Conservation (phyloP, 2,113 vertebrate species). For the Ochotona princeps region DNA sequence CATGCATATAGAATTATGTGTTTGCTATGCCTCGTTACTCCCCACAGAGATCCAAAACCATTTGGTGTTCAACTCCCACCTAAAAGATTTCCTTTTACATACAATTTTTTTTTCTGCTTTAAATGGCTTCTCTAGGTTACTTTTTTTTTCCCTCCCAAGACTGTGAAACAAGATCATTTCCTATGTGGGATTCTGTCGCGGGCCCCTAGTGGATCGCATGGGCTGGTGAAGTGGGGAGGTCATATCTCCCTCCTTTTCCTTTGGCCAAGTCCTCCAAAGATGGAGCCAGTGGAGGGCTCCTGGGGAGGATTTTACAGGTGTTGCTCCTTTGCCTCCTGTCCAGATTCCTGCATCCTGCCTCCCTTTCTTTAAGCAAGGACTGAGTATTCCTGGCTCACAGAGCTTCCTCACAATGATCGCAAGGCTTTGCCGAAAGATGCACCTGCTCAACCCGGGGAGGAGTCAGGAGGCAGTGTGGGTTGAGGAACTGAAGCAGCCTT, state of each 20-base stretch:
- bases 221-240: neutral
- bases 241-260: too few relatives aligned
- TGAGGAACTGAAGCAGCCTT: neutral
- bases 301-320: neutral
- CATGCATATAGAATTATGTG: conserved; percentile 91
- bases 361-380: too few relatives aligned
- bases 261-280: neutral
- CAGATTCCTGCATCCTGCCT: neutral
- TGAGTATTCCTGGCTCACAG: neutral
- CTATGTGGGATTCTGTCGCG: conserved; percentile 68
- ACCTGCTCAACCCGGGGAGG: neutral
- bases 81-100: conserved; percentile 87
- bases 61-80: conserved; percentile 89
- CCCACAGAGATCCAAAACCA: conserved; percentile 90
- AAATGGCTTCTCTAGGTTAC: conserved; percentile 86
- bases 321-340: neutral
- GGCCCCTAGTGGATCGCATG: conserved; percentile 9
- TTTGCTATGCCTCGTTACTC: conserved; percentile 93
- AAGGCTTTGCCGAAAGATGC: neutral
- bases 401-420: neutral
- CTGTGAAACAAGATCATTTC: conserved; percentile 74
- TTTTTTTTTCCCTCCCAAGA: neutral
- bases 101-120: conserved; percentile 83
- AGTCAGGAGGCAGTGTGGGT: neutral
- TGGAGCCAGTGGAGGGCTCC: neutral